Conservation (phyloP, 1,140 invertebrate genomes). For the Arion vulgaris region DNA sequence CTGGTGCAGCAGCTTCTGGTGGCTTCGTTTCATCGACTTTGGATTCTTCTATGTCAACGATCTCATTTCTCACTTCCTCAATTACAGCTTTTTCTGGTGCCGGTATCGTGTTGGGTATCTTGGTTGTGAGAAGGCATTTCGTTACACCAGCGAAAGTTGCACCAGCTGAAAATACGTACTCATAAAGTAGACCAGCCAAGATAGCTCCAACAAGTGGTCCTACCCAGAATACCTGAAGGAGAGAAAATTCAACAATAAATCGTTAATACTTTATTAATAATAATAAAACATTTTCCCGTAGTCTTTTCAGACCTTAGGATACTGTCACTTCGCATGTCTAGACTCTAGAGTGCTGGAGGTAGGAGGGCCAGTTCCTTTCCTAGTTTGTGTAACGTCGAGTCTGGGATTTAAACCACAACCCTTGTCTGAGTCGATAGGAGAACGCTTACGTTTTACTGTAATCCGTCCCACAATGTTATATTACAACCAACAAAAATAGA, state of each 20-base stretch:
- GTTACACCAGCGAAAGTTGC: conserved; percentile 52
- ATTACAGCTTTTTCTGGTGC: conserved; percentile 44
- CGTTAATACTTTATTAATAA: too few species aligned
- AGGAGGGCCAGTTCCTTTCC: too few species aligned
- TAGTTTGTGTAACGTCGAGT: too few species aligned
- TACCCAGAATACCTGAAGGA: conserved; percentile 85
- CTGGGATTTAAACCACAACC: too few species aligned
- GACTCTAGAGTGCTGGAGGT: too few species aligned
- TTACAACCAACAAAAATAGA: too few species aligned
- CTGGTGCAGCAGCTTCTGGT: not conserved
- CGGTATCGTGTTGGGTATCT: conserved; percentile 35
- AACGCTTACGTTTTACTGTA: too few species aligned
- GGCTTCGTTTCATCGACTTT: conserved; percentile 2
- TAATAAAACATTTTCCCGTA: too few species aligned
- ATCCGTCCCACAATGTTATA: too few species aligned
- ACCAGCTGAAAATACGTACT: conserved; percentile 65
- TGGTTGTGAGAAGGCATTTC: conserved; percentile 54
- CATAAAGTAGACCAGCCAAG: conserved; percentile 84
- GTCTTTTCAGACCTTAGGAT: too few species aligned
- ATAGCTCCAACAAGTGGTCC: conserved; percentile 86
- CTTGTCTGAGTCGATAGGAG: too few species aligned
- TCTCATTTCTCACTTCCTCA: conserved; percentile 41
- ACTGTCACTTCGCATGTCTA: too few species aligned
- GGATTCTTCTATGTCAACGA: conserved; percentile 26
- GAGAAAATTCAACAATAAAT: not conserved